phyloP scores from a whole-genome alignment of 2,888 invertebrate species.

The Margaritifera margaritifera region DNA sequence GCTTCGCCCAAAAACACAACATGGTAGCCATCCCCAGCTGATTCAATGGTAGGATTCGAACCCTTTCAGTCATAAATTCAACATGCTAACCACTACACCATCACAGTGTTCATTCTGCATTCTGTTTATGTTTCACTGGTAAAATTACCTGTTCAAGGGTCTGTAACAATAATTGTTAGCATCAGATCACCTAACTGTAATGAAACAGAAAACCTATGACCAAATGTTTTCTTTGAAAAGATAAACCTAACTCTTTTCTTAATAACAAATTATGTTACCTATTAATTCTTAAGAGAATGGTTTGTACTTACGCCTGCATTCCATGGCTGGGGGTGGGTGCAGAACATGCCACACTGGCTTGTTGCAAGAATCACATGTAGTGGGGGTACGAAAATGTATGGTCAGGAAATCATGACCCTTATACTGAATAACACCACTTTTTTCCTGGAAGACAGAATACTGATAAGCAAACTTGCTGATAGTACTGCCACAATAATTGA shows the following conservation, averaged over 20 bases:
- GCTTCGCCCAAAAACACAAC: too few relatives aligned
- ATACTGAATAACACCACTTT: constrained; percentile 77
- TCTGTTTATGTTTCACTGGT: too few relatives aligned
- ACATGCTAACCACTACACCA: too few relatives aligned
- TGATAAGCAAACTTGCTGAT: not conserved
- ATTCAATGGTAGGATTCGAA: too few relatives aligned
- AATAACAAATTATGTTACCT: not conserved
- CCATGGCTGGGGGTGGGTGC: constrained; percentile 96
- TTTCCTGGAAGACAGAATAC: constrained; percentile 42
- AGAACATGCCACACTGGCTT: constrained; percentile 98
- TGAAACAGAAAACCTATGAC: too few relatives aligned
- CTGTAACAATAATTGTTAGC: too few relatives aligned
- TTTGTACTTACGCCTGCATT: constrained; percentile 86
- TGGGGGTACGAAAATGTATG: constrained; percentile 98
- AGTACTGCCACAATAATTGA: not conserved
- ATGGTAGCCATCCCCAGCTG: too few relatives aligned
- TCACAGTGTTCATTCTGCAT: too few relatives aligned
- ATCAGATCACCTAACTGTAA: too few relatives aligned
- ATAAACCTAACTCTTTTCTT: not conserved
- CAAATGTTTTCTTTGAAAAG: not conserved
- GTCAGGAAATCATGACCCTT: constrained; percentile 97
- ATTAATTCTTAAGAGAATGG: not conserved
- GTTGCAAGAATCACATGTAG: constrained; percentile 97
- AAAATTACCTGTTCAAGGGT: too few relatives aligned
- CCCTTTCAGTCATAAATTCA: too few relatives aligned